These are phyloP conservation scores for Sternotherus odoratus DNA, from an alignment of 2,797 vertebrate genomes.

Conservation along the genomic window DNA sequence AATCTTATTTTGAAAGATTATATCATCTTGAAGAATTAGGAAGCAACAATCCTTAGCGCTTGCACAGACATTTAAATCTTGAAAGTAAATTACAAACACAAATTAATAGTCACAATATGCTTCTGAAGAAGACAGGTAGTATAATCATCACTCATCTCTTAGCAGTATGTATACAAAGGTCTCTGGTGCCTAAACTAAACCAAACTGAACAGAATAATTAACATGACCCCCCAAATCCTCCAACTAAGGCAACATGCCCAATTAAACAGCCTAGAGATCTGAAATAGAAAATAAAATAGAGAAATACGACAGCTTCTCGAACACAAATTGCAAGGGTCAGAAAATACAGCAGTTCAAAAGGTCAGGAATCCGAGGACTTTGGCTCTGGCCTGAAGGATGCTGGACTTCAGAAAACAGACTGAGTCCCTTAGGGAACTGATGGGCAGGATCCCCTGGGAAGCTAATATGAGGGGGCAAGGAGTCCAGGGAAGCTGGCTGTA, in stretches of 20 bases:
- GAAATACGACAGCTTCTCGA: background rate
- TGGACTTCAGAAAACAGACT: background rate
- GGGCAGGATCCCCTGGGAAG: no score
- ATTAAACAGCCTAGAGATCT: slow-evolving; percentile 30
- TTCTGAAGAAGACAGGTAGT: slow-evolving; percentile 32
- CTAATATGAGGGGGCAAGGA: no score
- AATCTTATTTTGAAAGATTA: slow-evolving; percentile 32
- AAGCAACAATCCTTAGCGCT: slow-evolving; percentile 50
- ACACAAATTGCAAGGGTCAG: background rate
- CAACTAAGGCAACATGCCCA: accelerated
- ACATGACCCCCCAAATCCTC: background rate
- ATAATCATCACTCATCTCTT: slow-evolving; percentile 51
- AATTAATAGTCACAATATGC: slow-evolving; percentile 42
- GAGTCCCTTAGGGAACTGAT: no score
- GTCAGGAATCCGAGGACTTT: background rate
- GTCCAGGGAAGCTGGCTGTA: no score
- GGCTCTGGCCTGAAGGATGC: background rate
- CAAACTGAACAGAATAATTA: slow-evolving; percentile 41
- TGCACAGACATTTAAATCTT: slow-evolving; percentile 38
- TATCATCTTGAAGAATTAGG: slow-evolving; percentile 51
- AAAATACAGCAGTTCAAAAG: background rate
- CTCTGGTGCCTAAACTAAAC: slow-evolving; percentile 1
- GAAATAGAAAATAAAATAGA: slow-evolving; percentile 15
- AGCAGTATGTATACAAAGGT: slow-evolving; percentile 20
- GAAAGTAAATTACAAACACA: slow-evolving; percentile 63